A percentile compares a stretch with the other conserved stretches of the same genome.
Evolutionary conservation across 2,113 vertebrate genomes (phyloP).

Genomic region (Pao palembangensis): DNA sequence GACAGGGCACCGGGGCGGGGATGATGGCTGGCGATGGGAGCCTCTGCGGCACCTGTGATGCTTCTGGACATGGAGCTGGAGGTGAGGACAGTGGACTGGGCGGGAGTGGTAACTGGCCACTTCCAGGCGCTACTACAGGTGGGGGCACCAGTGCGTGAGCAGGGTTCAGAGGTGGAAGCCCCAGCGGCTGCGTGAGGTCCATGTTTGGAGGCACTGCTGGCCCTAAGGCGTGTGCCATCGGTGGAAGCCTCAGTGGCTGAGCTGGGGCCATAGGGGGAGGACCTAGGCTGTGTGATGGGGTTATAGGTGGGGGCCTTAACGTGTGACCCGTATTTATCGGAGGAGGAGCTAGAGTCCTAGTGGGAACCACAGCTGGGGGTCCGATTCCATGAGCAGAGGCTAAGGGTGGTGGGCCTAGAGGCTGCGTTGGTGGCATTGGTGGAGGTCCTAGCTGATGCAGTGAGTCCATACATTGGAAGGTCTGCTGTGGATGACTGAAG

Average conservation of each 20-base stretch:
- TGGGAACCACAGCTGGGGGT: conserved; percentile 48
- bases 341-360: conserved; percentile 48
- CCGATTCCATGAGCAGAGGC: conserved; percentile 56
- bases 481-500: conserved; percentile 76
- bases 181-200: conserved; percentile 49
- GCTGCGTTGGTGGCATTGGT: conserved; percentile 55
- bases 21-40: conserved; percentile 64
- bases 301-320: conserved; percentile 54
- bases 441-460: conserved; percentile 65
- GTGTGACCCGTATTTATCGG: conserved; percentile 50
- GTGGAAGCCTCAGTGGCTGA: conserved; percentile 52
- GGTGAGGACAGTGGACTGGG: conserved; percentile 60
- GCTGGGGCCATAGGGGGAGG: conserved; percentile 50
- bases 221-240: conserved; percentile 50
- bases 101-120: conserved; percentile 59
- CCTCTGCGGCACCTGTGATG: conserved; percentile 77
- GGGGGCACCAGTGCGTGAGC: conserved; percentile 67
- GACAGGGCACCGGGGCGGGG: conserved; percentile 33
- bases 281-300: conserved; percentile 63
- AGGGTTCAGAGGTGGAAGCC: conserved; percentile 50
- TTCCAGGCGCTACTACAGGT: conserved; percentile 48
- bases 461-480: conserved; percentile 82
- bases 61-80: conserved; percentile 45
- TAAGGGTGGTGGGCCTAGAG: conserved; percentile 58
- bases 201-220: conserved; percentile 57